Conservation (phyloP, 1,140 invertebrate genomes). For the Bombus picipes region DNA sequence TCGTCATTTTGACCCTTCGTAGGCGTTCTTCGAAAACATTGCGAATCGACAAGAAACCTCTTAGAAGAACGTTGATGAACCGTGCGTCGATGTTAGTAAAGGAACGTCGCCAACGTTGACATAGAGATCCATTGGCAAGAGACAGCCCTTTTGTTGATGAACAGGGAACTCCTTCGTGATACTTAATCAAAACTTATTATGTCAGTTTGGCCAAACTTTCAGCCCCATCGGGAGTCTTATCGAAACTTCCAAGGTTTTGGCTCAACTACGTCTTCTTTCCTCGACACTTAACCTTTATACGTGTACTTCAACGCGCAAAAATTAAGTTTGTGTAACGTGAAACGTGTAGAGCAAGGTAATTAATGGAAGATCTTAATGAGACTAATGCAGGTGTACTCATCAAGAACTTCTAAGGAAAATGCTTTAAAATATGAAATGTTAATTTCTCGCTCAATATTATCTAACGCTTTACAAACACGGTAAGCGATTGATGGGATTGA, state of each 20-base stretch:
- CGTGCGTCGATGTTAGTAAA: conserved; percentile 55
- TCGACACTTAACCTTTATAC: not conserved
- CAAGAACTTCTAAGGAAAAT: not conserved
- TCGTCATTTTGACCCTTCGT: conserved; percentile 14
- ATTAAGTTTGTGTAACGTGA: not conserved
- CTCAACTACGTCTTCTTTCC: not conserved
- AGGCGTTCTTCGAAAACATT: conserved; percentile 42
- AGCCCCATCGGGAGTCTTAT: conserved; percentile 26
- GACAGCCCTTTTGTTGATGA: conserved; percentile 53
- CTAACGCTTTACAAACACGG: no score
- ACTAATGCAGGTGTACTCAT: not conserved
- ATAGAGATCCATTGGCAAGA: conserved; percentile 20
- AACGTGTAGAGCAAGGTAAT: not conserved
- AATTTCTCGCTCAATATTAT: no score
- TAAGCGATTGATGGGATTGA: no score
- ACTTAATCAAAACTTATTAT: conserved; percentile 69
- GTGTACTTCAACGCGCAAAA: not conserved
- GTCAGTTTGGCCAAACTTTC: conserved; percentile 50
- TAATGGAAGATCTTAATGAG: not conserved
- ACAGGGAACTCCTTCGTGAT: conserved; percentile 44
- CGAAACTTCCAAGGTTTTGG: conserved; percentile 56
- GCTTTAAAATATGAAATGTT: no score
- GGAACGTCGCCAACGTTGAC: conserved; percentile 38
- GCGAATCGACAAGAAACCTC: conserved; percentile 63
- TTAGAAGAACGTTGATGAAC: conserved; percentile 51